A percentile compares a stretch with the other conserved stretches of the same genome.
These are phyloP conservation scores for Drosophila cracens DNA, from an alignment of 2,888 invertebrate genomes.

Conservation along the genomic window DNA sequence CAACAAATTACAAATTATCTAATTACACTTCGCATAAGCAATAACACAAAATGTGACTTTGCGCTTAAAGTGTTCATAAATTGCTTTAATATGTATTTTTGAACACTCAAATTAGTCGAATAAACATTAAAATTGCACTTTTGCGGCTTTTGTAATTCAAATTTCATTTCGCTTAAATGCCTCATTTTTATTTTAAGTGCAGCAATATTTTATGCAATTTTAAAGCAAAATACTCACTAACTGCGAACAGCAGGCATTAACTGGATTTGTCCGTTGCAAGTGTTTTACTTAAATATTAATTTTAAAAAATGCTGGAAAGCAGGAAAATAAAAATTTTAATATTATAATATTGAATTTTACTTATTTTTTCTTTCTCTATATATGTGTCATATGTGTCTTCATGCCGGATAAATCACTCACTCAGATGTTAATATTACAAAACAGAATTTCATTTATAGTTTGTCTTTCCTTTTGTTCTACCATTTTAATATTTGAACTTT, in stretches of 20 bases:
- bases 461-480: not conserved
- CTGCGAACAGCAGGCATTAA: not conserved
- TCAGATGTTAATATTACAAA: not conserved
- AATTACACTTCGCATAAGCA: conserved; percentile 47
- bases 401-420: accelerated
- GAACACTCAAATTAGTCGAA: conserved; percentile 15
- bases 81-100: conserved; percentile 51
- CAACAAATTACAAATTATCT: conserved; percentile 54
- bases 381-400: not conserved
- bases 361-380: not conserved
- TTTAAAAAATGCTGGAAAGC: not conserved
- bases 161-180: conserved; percentile 37
- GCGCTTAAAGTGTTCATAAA: conserved; percentile 44
- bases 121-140: conserved; percentile 18
- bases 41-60: conserved; percentile 17
- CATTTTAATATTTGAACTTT: not conserved
- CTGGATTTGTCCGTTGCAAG: not conserved
- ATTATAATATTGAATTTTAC: not conserved
- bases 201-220: not conserved
- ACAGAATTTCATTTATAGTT: not conserved
- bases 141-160: conserved; percentile 12
- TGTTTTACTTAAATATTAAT: not conserved
- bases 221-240: not conserved
- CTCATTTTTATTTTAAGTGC: conserved; percentile 26
- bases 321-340: not conserved